These are phyloP conservation scores for Drosophila yakuba DNA, from an alignment of 1,140 invertebrate genomes.

Conservation along the genomic window DNA sequence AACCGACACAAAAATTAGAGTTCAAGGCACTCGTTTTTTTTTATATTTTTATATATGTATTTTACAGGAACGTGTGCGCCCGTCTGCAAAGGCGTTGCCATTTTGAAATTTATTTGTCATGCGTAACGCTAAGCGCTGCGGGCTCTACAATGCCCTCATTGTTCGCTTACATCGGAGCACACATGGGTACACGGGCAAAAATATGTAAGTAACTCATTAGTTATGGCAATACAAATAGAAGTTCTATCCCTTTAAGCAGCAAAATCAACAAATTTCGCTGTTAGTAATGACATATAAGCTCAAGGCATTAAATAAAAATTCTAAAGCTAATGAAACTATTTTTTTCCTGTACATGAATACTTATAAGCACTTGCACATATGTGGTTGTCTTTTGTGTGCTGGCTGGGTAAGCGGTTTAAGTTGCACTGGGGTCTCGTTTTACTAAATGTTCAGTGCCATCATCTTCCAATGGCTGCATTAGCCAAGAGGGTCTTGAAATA, in stretches of 20 bases:
- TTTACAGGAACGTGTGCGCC: slow-evolving; percentile 8
- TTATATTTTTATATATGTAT: not conserved
- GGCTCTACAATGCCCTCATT: slow-evolving; percentile 23
- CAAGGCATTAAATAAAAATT: too few relatives aligned
- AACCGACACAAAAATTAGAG: slow-evolving; percentile 28
- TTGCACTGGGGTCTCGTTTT: slow-evolving; percentile 73
- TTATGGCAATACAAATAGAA: too few relatives aligned
- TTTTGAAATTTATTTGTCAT: slow-evolving; percentile 71
- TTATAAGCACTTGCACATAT: not conserved
- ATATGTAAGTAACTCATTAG: not conserved
- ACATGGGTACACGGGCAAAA: slow-evolving; percentile 5
- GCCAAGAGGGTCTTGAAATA: slow-evolving; percentile 36
- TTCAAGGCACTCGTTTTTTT: slow-evolving; percentile 60
- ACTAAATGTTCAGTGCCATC: slow-evolving; percentile 51
- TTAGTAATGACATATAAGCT: too few relatives aligned
- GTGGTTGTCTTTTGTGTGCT: slow-evolving; percentile 32
- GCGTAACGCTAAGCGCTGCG: slow-evolving; percentile 42
- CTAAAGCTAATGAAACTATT: too few relatives aligned
- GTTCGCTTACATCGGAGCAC: slow-evolving; percentile 17
- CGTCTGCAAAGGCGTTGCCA: slow-evolving; percentile 50
- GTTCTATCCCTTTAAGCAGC: too few relatives aligned
- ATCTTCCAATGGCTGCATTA: slow-evolving; percentile 8
- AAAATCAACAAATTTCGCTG: too few relatives aligned
- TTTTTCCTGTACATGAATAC: slow-evolving; percentile 1
- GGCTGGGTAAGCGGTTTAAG: slow-evolving; percentile 63